Conservation (phyloP, 2,113 vertebrate species). For the Vombatus ursinus region DNA sequence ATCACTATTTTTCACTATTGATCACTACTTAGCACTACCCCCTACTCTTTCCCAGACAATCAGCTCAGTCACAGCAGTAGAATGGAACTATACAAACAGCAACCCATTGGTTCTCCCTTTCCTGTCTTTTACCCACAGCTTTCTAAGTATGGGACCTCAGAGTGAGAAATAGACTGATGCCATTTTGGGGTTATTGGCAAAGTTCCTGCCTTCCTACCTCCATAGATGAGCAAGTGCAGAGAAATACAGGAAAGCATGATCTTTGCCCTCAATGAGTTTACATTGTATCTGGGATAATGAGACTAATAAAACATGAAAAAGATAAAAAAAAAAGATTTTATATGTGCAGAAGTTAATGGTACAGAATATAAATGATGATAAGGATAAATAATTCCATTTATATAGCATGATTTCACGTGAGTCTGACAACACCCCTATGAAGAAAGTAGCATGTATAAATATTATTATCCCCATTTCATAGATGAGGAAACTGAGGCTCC, state of each 20-base stretch:
- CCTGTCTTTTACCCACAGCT: not conserved
- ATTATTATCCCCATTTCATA: not conserved
- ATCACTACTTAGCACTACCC: not conserved
- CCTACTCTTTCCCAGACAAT: not conserved
- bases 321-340: not conserved
- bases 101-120: not conserved
- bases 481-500: not conserved
- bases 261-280: not conserved
- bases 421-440: not conserved
- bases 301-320: not conserved
- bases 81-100: not conserved
- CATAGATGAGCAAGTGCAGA: not conserved
- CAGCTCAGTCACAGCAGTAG: not conserved
- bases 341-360: not conserved
- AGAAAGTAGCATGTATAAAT: not conserved
- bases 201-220: not conserved
- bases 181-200: not conserved
- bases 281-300: not conserved
- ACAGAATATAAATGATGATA: not conserved
- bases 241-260: not conserved
- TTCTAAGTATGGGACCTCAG: not conserved
- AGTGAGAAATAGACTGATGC: not conserved
- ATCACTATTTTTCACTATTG: not conserved
- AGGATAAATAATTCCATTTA: not conserved
- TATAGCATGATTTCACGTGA: not conserved